These are phyloP conservation scores for Callaeas wilsoni DNA, from an alignment of 2,113 vertebrate genomes.

Conservation along the genomic window DNA sequence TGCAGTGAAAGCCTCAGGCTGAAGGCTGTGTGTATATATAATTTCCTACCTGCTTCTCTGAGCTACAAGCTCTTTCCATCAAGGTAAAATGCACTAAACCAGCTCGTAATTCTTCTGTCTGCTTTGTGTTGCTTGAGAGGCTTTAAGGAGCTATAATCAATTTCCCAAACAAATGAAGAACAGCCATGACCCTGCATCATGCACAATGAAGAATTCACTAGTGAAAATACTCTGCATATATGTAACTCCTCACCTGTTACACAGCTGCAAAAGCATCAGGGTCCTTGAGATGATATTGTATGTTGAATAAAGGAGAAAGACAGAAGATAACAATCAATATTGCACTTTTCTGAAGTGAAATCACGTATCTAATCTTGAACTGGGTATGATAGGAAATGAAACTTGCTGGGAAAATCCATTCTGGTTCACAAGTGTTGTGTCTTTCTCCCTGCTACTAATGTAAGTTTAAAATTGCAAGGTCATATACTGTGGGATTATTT, in stretches of 20 bases:
- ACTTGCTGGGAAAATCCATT: neutral
- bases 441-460: slow-evolving; percentile 14
- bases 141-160: slow-evolving; percentile 62
- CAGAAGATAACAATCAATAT: slow-evolving; percentile 16
- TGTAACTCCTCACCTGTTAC: slow-evolving; percentile 3
- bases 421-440: neutral
- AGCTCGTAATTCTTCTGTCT: slow-evolving; percentile 58
- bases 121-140: slow-evolving; percentile 62
- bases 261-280: slow-evolving; percentile 27
- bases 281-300: slow-evolving; percentile 55
- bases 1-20: slow-evolving; percentile 22
- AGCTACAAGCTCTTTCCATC: slow-evolving; percentile 40
- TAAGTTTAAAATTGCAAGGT: slow-evolving; percentile 24
- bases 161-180: slow-evolving; percentile 53
- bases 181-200: slow-evolving; percentile 33
- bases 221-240: slow-evolving; percentile 18
- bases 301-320: slow-evolving; percentile 41
- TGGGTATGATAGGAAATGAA: neutral
- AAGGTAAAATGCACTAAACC: slow-evolving; percentile 60
- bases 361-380: slow-evolving; percentile 11
- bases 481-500: neutral
- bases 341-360: slow-evolving; percentile 37
- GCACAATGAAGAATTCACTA: slow-evolving; percentile 24
- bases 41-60: slow-evolving; percentile 39
- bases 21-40: slow-evolving; percentile 1